phyloP scores from a whole-genome alignment of 2,888 invertebrate genomes.

The Drosophila macrothrix region DNA sequence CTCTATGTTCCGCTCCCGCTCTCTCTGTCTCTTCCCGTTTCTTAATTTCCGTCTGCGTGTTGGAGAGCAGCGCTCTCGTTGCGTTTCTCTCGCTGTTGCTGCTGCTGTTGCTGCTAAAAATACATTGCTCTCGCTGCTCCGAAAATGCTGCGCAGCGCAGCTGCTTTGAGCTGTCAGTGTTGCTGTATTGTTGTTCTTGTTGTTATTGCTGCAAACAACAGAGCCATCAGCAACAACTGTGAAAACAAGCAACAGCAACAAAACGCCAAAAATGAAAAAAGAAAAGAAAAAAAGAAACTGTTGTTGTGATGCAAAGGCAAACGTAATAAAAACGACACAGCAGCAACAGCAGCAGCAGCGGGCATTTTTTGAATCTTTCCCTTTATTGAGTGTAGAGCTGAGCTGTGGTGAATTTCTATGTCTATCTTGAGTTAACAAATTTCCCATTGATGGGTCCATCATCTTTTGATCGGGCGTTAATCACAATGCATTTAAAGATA shows the following conservation, averaged over 20 bases:
- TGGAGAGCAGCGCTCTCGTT: constrained; percentile 53
- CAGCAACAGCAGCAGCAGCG: constrained; percentile 1
- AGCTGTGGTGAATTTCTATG: constrained; percentile 47
- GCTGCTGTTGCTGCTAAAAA: constrained; percentile 71
- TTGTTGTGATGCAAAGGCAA: constrained; percentile 58
- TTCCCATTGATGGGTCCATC: constrained; percentile 20
- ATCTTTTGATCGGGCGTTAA: constrained; percentile 16
- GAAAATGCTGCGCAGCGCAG: constrained; percentile 75
- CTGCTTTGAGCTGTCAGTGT: constrained; percentile 65
- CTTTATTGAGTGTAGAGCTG: constrained; percentile 6
- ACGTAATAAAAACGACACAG: constrained; percentile 41
- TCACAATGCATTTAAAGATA: constrained; percentile 23
- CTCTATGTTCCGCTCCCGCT: neutral
- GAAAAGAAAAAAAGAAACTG: neutral
- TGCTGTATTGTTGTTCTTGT: constrained; percentile 39
- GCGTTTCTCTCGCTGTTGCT: constrained; percentile 57
- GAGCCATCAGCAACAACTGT: constrained; percentile 55
- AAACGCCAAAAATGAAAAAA: constrained; percentile 38
- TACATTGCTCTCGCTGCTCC: constrained; percentile 66
- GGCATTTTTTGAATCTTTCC: constrained; percentile 24
- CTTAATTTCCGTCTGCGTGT: constrained; percentile 24
- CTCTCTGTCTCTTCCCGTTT: constrained; percentile 15
- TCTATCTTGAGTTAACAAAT: constrained; percentile 27
- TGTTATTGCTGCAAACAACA: constrained; percentile 42
- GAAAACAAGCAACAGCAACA: constrained; percentile 59